Evolutionary conservation across 2,797 vertebrate species (phyloP).

Genomic region (Hylomyscus alleni): DNA sequence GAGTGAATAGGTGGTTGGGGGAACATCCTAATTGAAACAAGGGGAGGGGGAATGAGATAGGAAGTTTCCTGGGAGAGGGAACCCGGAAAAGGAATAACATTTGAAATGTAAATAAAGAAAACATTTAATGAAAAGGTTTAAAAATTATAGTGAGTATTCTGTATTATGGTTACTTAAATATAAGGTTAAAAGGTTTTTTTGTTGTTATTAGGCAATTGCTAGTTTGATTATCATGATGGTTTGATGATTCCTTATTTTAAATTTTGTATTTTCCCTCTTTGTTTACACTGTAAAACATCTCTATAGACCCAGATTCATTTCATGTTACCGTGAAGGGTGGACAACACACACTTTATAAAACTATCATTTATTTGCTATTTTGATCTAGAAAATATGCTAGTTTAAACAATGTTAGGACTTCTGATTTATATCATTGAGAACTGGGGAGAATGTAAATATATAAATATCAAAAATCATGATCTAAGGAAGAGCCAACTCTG

Average conservation of each 20-base stretch:
- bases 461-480: background rate
- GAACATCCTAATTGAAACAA: too few species aligned
- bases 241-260: background rate
- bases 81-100: too few species aligned
- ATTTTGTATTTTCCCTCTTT: background rate
- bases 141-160: background rate
- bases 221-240: background rate
- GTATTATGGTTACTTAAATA: background rate
- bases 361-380: background rate
- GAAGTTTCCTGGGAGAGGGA: too few species aligned
- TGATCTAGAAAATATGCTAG: background rate
- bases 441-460: background rate
- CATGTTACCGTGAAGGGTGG: background rate
- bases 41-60: too few species aligned
- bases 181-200: background rate
- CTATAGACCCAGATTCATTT: background rate
- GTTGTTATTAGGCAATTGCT: background rate
- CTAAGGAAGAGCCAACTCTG: background rate
- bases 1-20: too few species aligned
- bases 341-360: background rate
- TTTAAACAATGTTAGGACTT: background rate
- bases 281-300: background rate
- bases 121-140: too few species aligned
- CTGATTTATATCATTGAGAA: background rate
- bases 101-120: too few species aligned